These are phyloP conservation scores for Carettochelys insculpta DNA, from an alignment of 2,113 vertebrate genomes.

Conservation along the genomic window DNA sequence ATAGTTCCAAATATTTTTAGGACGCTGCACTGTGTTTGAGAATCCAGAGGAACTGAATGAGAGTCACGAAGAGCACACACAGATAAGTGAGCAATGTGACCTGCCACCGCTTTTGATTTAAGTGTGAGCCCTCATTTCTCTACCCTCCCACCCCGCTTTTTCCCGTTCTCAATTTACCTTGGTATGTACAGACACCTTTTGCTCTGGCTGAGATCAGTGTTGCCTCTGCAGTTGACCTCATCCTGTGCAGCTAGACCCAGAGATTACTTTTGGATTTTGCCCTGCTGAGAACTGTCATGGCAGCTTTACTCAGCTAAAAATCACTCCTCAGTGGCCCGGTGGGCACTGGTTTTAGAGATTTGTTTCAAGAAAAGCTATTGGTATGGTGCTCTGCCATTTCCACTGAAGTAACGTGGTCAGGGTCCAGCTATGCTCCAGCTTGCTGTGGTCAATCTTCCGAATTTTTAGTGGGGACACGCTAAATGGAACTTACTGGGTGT, in stretches of 20 bases:
- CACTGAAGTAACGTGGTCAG: background rate
- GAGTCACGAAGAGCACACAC: constrained; percentile 71
- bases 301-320: background rate
- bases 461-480: no score
- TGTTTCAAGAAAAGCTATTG: background rate
- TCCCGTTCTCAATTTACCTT: constrained; percentile 34
- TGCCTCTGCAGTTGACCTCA: background rate
- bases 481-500: no score
- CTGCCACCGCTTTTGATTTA: constrained; percentile 53
- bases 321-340: constrained; percentile 7
- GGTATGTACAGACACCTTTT: constrained; percentile 28
- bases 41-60: constrained; percentile 69
- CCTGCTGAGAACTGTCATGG: background rate
- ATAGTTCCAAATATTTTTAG: constrained; percentile 88
- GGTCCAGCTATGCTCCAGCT: no score
- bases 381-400: fast-evolving
- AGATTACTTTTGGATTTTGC: constrained; percentile 37
- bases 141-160: background rate
- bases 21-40: constrained; percentile 80
- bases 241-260: background rate
- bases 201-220: background rate
- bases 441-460: no score
- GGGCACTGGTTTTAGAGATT: background rate
- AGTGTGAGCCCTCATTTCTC: constrained; percentile 45
- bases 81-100: constrained; percentile 57